phyloP scores from a whole-genome alignment of 2,797 vertebrate genomes.

The Falco rusticolus region DNA sequence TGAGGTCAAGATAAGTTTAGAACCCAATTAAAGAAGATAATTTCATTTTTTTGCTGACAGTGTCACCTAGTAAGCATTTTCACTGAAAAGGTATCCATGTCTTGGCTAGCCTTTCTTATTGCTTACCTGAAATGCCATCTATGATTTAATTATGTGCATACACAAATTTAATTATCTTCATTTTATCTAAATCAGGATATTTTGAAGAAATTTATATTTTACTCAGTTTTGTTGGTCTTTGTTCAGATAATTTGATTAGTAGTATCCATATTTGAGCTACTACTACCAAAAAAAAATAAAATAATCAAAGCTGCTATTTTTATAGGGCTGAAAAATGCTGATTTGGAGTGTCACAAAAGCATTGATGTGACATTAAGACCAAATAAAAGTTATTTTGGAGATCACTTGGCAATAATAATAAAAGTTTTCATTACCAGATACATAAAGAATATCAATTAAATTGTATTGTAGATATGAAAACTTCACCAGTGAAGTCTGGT shows the following conservation, averaged over 20 bases:
- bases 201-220: neutral
- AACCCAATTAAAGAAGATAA: neutral
- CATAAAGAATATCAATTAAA: neutral
- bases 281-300: neutral
- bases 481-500: neutral
- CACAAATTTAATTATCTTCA: neutral
- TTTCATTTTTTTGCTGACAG: neutral
- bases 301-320: neutral
- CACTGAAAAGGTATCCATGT: neutral
- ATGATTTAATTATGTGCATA: neutral
- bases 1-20: slow-evolving; percentile 33
- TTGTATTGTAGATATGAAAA: neutral
- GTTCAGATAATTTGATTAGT: neutral
- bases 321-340: neutral
- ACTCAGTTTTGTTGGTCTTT: neutral
- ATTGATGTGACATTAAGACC: neutral
- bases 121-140: neutral
- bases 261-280: neutral
- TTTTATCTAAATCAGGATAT: neutral
- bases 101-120: neutral
- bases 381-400: neutral
- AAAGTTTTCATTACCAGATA: neutral
- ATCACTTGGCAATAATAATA: neutral
- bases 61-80: neutral
- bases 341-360: neutral